Evolutionary conservation across 2,888 invertebrate genomes (phyloP).

Genomic region (Dryomyza anilis): DNA sequence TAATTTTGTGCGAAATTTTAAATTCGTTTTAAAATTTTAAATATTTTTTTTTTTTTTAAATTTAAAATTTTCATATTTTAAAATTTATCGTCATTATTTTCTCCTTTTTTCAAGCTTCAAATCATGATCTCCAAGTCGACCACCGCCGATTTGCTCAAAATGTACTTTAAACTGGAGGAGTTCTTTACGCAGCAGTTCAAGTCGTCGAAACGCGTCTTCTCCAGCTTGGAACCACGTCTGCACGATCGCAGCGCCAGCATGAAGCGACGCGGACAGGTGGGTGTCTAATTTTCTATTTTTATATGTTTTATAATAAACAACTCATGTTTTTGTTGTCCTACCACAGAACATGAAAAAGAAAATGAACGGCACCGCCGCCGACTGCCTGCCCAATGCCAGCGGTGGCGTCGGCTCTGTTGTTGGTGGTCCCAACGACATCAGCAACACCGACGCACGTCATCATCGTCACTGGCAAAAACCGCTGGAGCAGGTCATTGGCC

Average conservation of each 20-base stretch:
- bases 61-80: too few species aligned
- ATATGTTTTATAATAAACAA: not conserved
- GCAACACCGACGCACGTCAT: constrained; percentile 72
- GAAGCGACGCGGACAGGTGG: constrained; percentile 52
- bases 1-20: too few species aligned
- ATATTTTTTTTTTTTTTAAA: too few species aligned
- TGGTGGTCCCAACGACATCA: constrained; percentile 41
- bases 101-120: too few species aligned
- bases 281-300: not conserved
- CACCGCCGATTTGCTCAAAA: constrained; percentile 94
- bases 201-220: constrained; percentile 90
- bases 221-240: constrained; percentile 68
- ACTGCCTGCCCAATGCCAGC: constrained; percentile 30
- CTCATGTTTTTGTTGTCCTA: not conserved
- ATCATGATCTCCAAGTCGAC: constrained; percentile 97
- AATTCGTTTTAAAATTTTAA: too few species aligned
- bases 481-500: constrained; percentile 77
- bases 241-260: constrained; percentile 57
- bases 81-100: too few species aligned
- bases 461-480: constrained; percentile 96
- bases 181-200: constrained; percentile 98
- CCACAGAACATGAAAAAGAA: constrained; percentile 55
- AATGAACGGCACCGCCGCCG: constrained; percentile 44
- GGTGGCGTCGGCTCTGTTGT: too few species aligned
- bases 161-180: constrained; percentile 95